Conservation (phyloP, 2,888 invertebrate genomes). For the Mantis religiosa region DNA sequence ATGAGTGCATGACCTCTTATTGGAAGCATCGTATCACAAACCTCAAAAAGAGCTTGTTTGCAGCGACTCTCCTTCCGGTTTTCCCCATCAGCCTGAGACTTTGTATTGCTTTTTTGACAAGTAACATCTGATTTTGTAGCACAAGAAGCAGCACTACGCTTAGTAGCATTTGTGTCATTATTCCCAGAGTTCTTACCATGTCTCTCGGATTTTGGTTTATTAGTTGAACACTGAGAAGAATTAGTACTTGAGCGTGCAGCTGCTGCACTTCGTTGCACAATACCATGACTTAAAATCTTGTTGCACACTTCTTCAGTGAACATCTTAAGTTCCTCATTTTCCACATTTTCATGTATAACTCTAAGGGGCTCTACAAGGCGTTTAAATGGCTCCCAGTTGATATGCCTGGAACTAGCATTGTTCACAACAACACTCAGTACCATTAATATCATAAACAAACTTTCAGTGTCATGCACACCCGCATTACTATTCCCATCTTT, state of each 20-base stretch:
- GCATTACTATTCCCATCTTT: constrained; percentile 29
- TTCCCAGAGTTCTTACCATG: background rate
- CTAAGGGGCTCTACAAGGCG: constrained; percentile 39
- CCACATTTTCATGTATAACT: constrained; percentile 32
- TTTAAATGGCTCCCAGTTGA: constrained; percentile 40
- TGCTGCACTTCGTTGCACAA: constrained; percentile 24
- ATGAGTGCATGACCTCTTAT: constrained; percentile 77
- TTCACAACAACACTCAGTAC: constrained; percentile 42
- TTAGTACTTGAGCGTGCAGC: constrained; percentile 1
- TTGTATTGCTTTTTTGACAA: background rate
- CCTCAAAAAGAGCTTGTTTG: constrained; percentile 61
- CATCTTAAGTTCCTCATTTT: constrained; percentile 35
- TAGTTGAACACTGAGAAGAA: constrained; percentile 4
- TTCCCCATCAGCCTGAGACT: background rate
- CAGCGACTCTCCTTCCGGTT: constrained; percentile 44
- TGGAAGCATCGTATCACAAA: constrained; percentile 69
- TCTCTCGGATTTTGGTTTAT: constrained; percentile 1
- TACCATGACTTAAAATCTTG: constrained; percentile 40
- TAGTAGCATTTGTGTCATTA: background rate
- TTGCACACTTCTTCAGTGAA: constrained; percentile 40
- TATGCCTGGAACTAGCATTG: constrained; percentile 29
- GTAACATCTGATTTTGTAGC: background rate
- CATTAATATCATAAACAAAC: constrained; percentile 43
- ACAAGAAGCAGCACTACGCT: background rate
- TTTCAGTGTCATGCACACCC: constrained; percentile 32